Percentiles rank a stretch among this genome's conserved stretches.
Conservation (phyloP, 92 coral and sea anemone species). For the Epizoanthus ramosus region DNA sequence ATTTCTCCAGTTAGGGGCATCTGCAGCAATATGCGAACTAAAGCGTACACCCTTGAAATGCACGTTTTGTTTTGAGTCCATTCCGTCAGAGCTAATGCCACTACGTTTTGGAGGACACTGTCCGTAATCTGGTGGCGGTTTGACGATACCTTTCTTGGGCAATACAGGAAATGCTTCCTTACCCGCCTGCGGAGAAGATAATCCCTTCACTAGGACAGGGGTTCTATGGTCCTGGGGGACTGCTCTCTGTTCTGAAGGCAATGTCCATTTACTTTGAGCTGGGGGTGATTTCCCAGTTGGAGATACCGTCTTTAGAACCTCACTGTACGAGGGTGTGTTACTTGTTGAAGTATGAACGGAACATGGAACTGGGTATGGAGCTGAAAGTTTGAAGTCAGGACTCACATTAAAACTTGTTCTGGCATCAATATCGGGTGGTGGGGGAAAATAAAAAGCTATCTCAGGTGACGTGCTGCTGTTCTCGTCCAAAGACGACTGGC, state of each 20-base stretch:
- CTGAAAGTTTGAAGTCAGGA: background rate
- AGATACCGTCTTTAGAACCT: constrained; percentile 18
- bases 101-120: background rate
- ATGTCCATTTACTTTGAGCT: constrained; percentile 7
- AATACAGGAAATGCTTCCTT: background rate
- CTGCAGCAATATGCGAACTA: constrained; percentile 28
- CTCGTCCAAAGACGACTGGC: background rate
- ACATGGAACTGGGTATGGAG: constrained; percentile 37
- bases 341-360: background rate
- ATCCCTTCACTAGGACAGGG: background rate
- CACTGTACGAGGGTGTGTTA: constrained; percentile 27
- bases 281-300: constrained; percentile 13
- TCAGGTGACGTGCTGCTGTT: background rate
- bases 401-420: background rate
- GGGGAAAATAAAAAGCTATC: constrained; percentile 5
- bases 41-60: constrained; percentile 39
- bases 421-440: constrained; percentile 14
- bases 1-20: constrained; percentile 26
- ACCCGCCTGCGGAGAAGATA: constrained; percentile 8
- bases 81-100: background rate
- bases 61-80: background rate
- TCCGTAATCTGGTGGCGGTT: background rate
- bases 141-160: constrained; percentile 2
- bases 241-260: constrained; percentile 19
- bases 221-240: constrained; percentile 5